These are phyloP conservation scores for Clusia tigrina DNA, from an alignment of 2,888 invertebrate species.

Conservation along the genomic window DNA sequence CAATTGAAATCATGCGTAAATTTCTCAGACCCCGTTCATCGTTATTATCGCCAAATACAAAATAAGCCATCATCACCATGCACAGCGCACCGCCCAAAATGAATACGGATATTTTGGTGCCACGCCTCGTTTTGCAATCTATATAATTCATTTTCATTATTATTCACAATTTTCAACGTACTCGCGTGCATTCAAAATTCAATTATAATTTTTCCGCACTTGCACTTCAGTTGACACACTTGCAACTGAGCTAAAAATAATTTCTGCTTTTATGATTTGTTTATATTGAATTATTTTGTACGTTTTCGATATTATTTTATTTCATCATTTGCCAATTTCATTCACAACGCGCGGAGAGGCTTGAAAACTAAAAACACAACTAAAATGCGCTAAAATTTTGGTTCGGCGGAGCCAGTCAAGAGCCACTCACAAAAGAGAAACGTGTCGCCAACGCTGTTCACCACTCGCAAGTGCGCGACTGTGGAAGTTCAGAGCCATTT, in stretches of 20 bases:
- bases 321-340: too few relatives aligned
- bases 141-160: conserved; percentile 46
- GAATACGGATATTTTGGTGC: conserved; percentile 61
- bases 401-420: too few relatives aligned
- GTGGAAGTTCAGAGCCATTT: too few relatives aligned
- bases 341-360: too few relatives aligned
- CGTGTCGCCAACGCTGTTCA: too few relatives aligned
- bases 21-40: conserved; percentile 59
- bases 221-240: neutral
- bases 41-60: conserved; percentile 62
- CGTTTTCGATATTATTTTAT: too few relatives aligned
- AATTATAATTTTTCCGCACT: neutral
- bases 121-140: conserved; percentile 56
- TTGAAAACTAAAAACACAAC: too few relatives aligned
- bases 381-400: too few relatives aligned
- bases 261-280: too few relatives aligned
- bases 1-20: conserved; percentile 62
- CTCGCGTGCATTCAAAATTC: neutral
- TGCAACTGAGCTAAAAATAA: neutral
- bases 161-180: neutral
- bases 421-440: too few relatives aligned
- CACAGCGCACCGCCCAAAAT: conserved; percentile 57
- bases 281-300: too few relatives aligned
- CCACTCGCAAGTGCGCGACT: too few relatives aligned
- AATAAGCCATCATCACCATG: conserved; percentile 60